These are phyloP conservation scores for Oreochromis spilurus DNA, from an alignment of 2,113 vertebrate species.

Conservation along the genomic window DNA sequence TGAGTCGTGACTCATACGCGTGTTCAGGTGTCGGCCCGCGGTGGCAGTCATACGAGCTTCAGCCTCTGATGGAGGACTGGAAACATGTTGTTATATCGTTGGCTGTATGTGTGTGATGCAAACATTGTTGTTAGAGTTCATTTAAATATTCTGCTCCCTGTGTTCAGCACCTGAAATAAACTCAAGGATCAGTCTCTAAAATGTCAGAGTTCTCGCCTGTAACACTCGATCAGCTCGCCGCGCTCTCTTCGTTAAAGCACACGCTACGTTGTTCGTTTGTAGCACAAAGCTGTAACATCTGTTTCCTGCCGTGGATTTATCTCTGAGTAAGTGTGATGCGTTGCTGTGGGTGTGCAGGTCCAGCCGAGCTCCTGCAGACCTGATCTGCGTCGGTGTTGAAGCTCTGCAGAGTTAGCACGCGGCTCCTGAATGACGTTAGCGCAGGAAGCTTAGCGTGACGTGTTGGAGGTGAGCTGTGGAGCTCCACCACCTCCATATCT, in stretches of 20 bases:
- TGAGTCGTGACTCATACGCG: not conserved
- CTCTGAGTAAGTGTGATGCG: not conserved
- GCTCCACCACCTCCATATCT: slow-evolving; percentile 4
- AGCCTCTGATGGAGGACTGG: not conserved
- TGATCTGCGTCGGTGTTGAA: not conserved
- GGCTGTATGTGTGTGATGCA: not conserved
- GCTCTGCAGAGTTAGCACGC: not conserved
- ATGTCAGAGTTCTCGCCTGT: not conserved
- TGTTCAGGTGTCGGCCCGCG: not conserved
- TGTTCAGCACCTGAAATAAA: not conserved
- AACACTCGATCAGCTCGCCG: fast-evolving
- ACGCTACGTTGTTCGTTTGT: not conserved
- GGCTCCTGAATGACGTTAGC: not conserved
- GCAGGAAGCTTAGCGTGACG: not conserved
- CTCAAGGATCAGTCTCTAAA: not conserved
- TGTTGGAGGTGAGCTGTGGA: not conserved
- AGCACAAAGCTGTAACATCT: not conserved
- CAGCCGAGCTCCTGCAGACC: not conserved
- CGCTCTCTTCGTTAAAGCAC: not conserved
- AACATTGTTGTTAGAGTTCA: not conserved
- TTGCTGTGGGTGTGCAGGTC: not conserved
- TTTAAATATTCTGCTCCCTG: not conserved
- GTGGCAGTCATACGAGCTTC: fast-evolving
- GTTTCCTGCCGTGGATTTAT: not conserved
- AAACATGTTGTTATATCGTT: not conserved